phyloP scores from a whole-genome alignment of 2,113 vertebrate species.

The Apteryx mantelli region DNA sequence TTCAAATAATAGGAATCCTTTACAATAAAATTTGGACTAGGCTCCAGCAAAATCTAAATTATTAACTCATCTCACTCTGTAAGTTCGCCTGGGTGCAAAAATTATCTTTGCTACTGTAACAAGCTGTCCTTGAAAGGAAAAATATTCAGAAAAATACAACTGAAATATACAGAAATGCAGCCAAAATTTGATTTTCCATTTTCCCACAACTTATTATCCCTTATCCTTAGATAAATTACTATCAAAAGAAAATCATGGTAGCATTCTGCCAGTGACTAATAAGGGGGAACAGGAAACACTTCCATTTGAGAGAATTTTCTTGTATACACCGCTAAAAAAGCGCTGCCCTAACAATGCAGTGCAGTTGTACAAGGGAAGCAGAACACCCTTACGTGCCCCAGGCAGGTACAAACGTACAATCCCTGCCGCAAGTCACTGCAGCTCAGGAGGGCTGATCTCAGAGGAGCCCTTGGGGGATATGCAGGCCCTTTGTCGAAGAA shows the following conservation, averaged over 20 bases:
- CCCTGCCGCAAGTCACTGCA: rapidly evolving
- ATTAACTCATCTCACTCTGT: background rate
- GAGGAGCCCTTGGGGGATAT: background rate
- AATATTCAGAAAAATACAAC: background rate
- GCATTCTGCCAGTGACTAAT: background rate
- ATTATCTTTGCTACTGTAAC: background rate
- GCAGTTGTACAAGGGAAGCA: background rate
- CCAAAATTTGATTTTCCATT: background rate
- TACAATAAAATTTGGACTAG: background rate
- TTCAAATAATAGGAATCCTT: background rate
- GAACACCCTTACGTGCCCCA: background rate
- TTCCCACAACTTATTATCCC: background rate
- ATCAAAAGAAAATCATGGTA: background rate
- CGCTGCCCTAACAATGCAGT: background rate
- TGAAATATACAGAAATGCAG: background rate
- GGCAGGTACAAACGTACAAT: background rate
- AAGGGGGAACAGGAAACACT: background rate
- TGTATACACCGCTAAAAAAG: background rate
- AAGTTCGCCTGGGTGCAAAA: background rate
- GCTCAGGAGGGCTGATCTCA: background rate
- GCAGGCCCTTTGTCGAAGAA: background rate
- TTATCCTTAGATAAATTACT: background rate
- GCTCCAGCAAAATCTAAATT: background rate
- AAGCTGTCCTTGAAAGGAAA: background rate
- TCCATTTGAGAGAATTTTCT: background rate